Evolutionary conservation across 2,113 vertebrate genomes (phyloP).

Genomic region (Neogale vison): DNA sequence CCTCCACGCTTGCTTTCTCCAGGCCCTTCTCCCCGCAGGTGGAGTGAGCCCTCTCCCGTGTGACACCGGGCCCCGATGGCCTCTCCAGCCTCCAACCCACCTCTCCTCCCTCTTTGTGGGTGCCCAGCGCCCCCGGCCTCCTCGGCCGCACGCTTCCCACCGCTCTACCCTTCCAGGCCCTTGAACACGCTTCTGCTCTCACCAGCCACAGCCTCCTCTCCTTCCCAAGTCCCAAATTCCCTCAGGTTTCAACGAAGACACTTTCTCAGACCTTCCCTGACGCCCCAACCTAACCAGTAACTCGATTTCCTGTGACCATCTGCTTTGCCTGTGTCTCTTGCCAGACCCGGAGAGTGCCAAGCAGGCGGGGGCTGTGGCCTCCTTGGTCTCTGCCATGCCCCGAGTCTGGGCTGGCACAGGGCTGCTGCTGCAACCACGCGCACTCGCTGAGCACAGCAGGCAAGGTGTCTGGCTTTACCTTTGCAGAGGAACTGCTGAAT

Average conservation of each 20-base stretch:
- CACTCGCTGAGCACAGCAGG: background rate
- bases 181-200: background rate
- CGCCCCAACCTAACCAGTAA: background rate
- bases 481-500: constrained; percentile 93
- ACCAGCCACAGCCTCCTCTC: background rate
- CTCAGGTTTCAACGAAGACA: background rate
- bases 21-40: background rate
- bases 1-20: background rate
- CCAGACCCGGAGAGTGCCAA: background rate
- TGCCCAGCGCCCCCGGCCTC: background rate
- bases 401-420: background rate
- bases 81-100: rapidly evolving
- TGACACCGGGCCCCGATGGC: background rate
- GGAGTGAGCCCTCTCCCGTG: background rate
- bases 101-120: background rate
- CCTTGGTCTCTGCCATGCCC: background rate
- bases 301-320: background rate
- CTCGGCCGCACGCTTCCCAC: rapidly evolving
- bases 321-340: background rate
- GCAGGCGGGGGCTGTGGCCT: background rate
- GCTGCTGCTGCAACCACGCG: rapidly evolving
- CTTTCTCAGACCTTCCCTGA: background rate
- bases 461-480: constrained; percentile 81
- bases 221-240: background rate
- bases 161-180: background rate